Evolutionary conservation across 2,888 invertebrate species (phyloP).

Genomic region (Arrhopalites spinosus): DNA sequence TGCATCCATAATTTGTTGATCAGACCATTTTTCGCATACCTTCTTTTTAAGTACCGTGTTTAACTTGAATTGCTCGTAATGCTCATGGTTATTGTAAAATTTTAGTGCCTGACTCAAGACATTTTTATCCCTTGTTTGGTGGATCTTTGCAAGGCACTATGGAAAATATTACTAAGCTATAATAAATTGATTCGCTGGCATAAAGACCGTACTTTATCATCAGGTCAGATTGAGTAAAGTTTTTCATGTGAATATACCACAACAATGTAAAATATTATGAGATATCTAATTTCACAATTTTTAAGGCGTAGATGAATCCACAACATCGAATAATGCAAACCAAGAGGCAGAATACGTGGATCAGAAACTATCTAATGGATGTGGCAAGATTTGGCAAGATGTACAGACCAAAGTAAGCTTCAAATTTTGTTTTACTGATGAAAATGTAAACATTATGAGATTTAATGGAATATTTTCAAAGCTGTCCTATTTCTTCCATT

Average conservation of each 20-base stretch:
- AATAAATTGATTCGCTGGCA: conserved; percentile 80
- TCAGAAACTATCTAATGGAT: conserved; percentile 86
- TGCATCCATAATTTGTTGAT: no score
- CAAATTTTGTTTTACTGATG: no score
- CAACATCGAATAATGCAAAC: conserved; percentile 63
- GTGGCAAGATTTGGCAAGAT: conserved; percentile 88
- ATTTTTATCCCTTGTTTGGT: conserved; percentile 76
- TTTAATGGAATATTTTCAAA: no score
- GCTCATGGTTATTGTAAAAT: conserved; percentile 38
- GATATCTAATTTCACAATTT: background rate
- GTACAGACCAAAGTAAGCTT: conserved; percentile 69
- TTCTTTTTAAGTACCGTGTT: no score
- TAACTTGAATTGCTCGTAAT: conserved; percentile 17
- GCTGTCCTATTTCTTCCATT: no score
- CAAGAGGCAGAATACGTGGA: conserved; percentile 69
- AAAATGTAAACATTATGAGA: no score
- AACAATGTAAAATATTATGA: background rate
- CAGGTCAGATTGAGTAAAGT: conserved; percentile 16
- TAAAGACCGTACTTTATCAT: conserved; percentile 59
- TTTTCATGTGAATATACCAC: background rate
- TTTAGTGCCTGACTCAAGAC: conserved; percentile 65
- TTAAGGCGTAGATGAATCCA: background rate
- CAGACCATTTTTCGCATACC: no score
- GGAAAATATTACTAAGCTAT: conserved; percentile 79
- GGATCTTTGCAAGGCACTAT: conserved; percentile 84